Conservation (phyloP, 30 jellyfish, hydroid and myxozoan genomes). For the Hydra vulgaris region DNA sequence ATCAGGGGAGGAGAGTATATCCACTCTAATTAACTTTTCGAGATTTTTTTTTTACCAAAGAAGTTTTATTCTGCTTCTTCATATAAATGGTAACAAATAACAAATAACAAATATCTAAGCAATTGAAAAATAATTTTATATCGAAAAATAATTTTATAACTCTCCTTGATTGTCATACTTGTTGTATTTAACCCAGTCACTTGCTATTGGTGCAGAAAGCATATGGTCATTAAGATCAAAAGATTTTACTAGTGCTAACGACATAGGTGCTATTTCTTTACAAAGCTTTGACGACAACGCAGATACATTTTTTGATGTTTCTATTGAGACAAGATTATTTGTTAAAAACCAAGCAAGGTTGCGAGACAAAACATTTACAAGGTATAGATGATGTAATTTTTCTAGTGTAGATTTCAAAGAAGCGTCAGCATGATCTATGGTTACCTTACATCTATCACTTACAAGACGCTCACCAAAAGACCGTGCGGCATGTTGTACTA, state of each 20-base stretch:
- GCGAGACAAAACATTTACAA: conserved; percentile 38
- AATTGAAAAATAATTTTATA: no score
- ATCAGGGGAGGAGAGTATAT: no score
- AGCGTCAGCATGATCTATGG: conserved; percentile 47
- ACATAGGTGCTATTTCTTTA: conserved; percentile 55
- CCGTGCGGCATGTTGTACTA: conserved; percentile 66
- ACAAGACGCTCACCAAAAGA: conserved; percentile 72
- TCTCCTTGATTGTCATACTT: conserved; percentile 84
- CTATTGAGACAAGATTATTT: conserved; percentile 46
- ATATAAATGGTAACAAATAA: no score
- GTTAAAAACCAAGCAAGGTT: conserved; percentile 69
- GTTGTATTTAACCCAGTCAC: conserved; percentile 75
- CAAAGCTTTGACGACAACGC: conserved; percentile 49
- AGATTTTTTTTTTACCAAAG: no score
- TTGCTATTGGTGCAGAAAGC: conserved; percentile 89
- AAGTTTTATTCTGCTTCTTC: no score
- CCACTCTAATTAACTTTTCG: no score
- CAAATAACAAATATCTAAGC: no score
- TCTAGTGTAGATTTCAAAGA: conserved; percentile 43
- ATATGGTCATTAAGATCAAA: conserved; percentile 68
- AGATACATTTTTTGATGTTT: conserved; percentile 28
- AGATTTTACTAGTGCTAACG: conserved; percentile 65
- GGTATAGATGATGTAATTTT: conserved; percentile 41
- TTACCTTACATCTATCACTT: conserved; percentile 46
- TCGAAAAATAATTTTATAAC: conserved; percentile 9